Evolutionary conservation across 2,888 invertebrate genomes (phyloP).

Genomic region (Drosophila imparisetae): DNA sequence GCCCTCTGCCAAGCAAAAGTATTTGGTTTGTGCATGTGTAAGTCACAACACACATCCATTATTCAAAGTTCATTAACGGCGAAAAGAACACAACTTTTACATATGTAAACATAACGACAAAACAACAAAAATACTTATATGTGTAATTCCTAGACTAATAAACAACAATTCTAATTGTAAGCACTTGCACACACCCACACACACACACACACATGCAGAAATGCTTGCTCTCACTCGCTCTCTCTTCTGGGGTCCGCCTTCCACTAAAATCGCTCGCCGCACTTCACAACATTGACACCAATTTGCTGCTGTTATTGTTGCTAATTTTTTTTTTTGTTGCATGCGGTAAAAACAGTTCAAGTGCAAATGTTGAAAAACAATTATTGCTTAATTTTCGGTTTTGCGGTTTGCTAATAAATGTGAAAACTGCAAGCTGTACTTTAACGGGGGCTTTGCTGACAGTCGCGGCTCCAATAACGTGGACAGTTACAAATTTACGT

Average conservation of each 20-base stretch:
- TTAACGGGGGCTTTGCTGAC: conserved; percentile 25
- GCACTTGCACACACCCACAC: conserved; percentile 37
- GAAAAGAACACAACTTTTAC: conserved; percentile 47
- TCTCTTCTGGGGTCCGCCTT: conserved; percentile 1
- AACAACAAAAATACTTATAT: conserved; percentile 38
- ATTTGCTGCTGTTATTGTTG: conserved; percentile 48
- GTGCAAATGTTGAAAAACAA: conserved; percentile 49
- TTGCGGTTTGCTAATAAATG: conserved; percentile 8
- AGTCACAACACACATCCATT: conserved; percentile 32
- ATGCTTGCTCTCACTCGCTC: conserved; percentile 20
- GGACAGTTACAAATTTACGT: conserved; percentile 31
- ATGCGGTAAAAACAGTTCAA: conserved; percentile 60
- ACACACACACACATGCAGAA: conserved; percentile 5
- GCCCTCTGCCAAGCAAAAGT: conserved; percentile 53
- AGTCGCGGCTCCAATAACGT: conserved; percentile 36
- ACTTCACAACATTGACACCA: conserved; percentile 67
- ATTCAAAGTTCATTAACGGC: conserved; percentile 51
- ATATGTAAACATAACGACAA: conserved; percentile 41
- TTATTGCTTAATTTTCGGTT: conserved; percentile 54
- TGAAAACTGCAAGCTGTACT: conserved; percentile 46
- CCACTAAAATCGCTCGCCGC: conserved; percentile 19
- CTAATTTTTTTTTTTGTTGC: conserved; percentile 45
- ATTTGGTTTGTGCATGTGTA: conserved; percentile 47
- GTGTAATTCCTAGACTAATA: conserved; percentile 68
- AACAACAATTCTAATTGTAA: conserved; percentile 63